Evolutionary conservation across 2,888 invertebrate genomes (phyloP).

Genomic region (Philonicus albiceps): DNA sequence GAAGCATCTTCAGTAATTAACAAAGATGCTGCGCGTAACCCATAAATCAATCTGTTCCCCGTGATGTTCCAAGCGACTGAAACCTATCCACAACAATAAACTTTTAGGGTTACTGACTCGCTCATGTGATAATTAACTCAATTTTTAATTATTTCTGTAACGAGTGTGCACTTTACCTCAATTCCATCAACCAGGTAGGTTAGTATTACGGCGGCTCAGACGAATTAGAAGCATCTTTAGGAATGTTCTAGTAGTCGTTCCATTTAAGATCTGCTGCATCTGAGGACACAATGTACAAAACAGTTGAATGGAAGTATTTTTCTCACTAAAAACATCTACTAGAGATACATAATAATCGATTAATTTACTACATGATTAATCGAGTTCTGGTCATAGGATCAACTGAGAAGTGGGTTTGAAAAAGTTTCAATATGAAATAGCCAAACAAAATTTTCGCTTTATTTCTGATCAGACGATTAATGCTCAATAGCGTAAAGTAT

Average conservation of each 20-base stretch:
- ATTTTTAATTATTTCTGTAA: background rate
- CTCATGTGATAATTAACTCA: conserved; percentile 11
- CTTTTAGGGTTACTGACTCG: conserved; percentile 20
- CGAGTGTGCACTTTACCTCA: conserved; percentile 12
- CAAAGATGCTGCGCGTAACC: background rate
- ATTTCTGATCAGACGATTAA: too few species aligned
- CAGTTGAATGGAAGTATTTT: background rate
- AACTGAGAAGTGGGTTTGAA: too few species aligned
- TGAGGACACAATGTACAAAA: background rate
- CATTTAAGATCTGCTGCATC: background rate
- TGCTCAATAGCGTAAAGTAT: too few species aligned
- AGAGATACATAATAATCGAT: too few species aligned
- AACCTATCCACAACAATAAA: conserved; percentile 5
- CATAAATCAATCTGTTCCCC: conserved; percentile 7
- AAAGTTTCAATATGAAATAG: too few species aligned
- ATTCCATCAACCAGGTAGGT: conserved; percentile 6
- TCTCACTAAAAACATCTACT: too few species aligned
- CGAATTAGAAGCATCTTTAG: background rate
- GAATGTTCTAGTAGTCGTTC: background rate
- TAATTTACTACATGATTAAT: too few species aligned
- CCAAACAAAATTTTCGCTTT: too few species aligned
- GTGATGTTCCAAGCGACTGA: background rate
- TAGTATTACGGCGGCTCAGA: background rate
- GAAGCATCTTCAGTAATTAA: background rate
- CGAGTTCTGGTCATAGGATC: too few species aligned